A percentile compares a stretch with the other conserved stretches of the same genome.
phyloP scores from a whole-genome alignment of 2,888 invertebrate genomes.

The Troides oblongomaculatus region DNA sequence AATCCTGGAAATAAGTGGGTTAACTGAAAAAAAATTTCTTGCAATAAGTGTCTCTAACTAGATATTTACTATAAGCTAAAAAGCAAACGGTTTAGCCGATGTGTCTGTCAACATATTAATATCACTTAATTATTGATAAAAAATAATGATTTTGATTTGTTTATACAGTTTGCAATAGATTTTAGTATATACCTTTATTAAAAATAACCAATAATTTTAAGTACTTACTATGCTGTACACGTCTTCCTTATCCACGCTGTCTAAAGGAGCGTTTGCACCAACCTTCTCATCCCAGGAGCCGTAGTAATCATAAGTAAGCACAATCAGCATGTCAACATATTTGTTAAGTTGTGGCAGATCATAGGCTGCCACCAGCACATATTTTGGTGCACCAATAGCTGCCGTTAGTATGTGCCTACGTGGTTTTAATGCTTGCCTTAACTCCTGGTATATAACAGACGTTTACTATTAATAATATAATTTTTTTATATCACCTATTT shows the following conservation, averaged over 20 bases:
- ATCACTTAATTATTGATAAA: no score
- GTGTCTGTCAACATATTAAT: no score
- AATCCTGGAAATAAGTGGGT: slow-evolving; percentile 75
- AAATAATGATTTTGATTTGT: no score
- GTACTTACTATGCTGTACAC: slow-evolving; percentile 83
- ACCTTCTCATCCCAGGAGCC: slow-evolving; percentile 88
- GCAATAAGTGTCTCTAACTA: no score
- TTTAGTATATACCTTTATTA: no score
- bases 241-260: slow-evolving; percentile 67
- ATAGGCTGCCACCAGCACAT: slow-evolving; percentile 87
- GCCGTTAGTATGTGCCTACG: slow-evolving; percentile 86
- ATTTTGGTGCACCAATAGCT: slow-evolving; percentile 87
- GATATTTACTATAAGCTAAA: no score
- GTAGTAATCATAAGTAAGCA: slow-evolving; percentile 94
- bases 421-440: slow-evolving; percentile 84
- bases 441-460: slow-evolving; percentile 72
- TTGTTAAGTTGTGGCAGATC: slow-evolving; percentile 84
- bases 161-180: no score
- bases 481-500: no score
- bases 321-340: slow-evolving; percentile 85
- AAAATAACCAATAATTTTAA: not conserved
- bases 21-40: no score
- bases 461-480: no score
- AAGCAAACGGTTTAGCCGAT: no score
- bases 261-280: slow-evolving; percentile 88